Percentiles rank a stretch among this genome's conserved stretches.
Conservation (phyloP, 2,888 invertebrate genomes). For the Parapristionchus giblindavisi region DNA sequence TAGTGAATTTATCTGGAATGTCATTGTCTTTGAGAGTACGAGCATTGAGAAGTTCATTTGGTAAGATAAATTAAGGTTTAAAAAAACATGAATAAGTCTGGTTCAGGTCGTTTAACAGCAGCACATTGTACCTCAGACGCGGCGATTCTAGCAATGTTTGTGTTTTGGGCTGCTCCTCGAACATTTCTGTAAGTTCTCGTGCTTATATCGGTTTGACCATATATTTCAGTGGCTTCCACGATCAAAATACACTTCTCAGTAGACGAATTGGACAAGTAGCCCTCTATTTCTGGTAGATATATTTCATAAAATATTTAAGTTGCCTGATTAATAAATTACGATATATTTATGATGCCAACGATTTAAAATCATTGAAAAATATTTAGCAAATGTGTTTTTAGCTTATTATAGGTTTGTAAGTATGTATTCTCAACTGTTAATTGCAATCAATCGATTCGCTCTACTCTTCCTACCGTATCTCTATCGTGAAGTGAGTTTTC, state of each 20-base stretch:
- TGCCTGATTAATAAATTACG: background rate
- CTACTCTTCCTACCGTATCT: background rate
- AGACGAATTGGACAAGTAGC: constrained; percentile 1
- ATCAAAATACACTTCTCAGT: constrained; percentile 17
- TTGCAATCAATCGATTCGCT: constrained; percentile 14
- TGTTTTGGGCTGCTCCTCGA: constrained; percentile 16
- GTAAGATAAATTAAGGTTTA: background rate
- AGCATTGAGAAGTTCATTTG: constrained; percentile 2
- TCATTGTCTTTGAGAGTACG: constrained; percentile 23
- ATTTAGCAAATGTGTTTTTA: too few relatives aligned
- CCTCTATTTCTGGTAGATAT: background rate
- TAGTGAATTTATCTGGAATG: background rate
- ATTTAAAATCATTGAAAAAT: background rate
- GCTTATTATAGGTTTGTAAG: constrained; percentile 18
- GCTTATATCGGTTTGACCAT: background rate
- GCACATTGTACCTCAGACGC: constrained; percentile 19
- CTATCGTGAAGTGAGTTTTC: background rate
- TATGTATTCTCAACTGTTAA: constrained; percentile 20
- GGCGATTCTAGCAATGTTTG: constrained; percentile 6
- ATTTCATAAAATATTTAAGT: background rate
- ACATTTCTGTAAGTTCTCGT: constrained; percentile 2
- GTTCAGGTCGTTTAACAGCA: background rate
- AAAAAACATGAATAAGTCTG: background rate
- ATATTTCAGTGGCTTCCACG: constrained; percentile 4
- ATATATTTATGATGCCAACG: background rate